Evolutionary conservation across 2,113 vertebrate species (phyloP).

Genomic region (Scomber colias): DNA sequence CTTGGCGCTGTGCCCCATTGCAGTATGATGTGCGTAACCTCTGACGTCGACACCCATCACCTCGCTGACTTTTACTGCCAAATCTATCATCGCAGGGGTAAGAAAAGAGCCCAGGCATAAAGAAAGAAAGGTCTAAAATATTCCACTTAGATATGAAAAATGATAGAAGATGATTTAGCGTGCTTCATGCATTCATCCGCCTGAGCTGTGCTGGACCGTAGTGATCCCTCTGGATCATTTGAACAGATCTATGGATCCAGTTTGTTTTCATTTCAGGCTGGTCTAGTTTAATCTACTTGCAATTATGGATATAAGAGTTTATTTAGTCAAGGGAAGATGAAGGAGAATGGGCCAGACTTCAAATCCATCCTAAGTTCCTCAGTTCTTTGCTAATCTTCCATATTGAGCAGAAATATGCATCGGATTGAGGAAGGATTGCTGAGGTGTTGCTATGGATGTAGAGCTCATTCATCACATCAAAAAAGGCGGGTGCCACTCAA

Average conservation of each 20-base stretch:
- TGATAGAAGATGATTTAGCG: background rate
- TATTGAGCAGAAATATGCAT: background rate
- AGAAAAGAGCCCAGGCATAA: constrained; percentile 8
- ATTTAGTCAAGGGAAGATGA: background rate
- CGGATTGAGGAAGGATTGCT: constrained; percentile 31
- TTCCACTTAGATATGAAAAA: background rate
- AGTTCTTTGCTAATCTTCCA: constrained; percentile 20
- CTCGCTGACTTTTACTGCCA: constrained; percentile 23
- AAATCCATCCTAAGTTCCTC: constrained; percentile 43
- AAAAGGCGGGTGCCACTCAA: constrained; percentile 9
- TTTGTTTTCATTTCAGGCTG: constrained; percentile 75
- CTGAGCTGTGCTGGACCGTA: constrained; percentile 38
- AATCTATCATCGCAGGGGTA: constrained; percentile 10
- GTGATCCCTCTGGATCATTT: constrained; percentile 44
- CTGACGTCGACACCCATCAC: constrained; percentile 27
- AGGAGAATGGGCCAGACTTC: background rate
- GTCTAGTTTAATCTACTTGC: constrained; percentile 3
- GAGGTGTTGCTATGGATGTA: constrained; percentile 24
- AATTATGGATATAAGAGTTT: background rate
- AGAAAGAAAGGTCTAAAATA: background rate
- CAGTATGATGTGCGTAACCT: constrained; percentile 33
- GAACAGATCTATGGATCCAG: constrained; percentile 60
- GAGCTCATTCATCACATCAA: constrained; percentile 16
- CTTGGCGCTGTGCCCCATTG: constrained; percentile 37
- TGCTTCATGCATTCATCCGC: constrained; percentile 38